Conservation (phyloP, 2,113 vertebrate species). For the Rattus rattus region DNA sequence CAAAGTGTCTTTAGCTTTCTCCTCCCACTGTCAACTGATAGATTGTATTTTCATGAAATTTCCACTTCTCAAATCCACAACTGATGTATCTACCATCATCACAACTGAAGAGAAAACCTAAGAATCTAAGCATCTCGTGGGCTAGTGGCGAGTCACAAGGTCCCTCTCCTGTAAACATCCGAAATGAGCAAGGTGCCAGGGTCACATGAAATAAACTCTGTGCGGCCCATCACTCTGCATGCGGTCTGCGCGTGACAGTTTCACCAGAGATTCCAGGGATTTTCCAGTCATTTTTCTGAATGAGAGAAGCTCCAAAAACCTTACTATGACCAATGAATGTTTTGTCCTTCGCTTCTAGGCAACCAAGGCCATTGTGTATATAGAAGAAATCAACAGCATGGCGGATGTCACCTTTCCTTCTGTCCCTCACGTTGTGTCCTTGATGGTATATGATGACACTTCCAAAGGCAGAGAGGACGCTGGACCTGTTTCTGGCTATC, state of each 20-base stretch:
- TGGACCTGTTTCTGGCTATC: conserved; percentile 92
- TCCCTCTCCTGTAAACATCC: neutral
- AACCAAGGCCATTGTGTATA: conserved; percentile 94
- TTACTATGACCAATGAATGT: neutral
- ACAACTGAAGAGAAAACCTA: neutral
- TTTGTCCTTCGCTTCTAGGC: conserved; percentile 83
- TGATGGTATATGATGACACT: conserved; percentile 92
- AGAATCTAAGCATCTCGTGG: too few species aligned
- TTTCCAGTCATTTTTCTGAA: neutral
- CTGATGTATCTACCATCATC: neutral
- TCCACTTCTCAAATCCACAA: neutral
- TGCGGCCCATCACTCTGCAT: neutral
- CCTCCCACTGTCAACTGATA: neutral
- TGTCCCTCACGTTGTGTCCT: conserved; percentile 91
- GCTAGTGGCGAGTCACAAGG: neutral
- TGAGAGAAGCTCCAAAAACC: neutral
- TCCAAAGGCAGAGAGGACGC: conserved; percentile 84
- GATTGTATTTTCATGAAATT: neutral
- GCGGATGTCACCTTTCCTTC: conserved; percentile 97
- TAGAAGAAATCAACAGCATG: conserved; percentile 95
- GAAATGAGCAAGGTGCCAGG: neutral
- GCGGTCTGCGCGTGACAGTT: accelerated
- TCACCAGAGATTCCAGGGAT: neutral
- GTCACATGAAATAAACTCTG: neutral
- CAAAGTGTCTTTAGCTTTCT: neutral